Base-by-base conservation (phyloP, 1,140 invertebrate genomes). In the Listronotus oregonensis region DNA sequence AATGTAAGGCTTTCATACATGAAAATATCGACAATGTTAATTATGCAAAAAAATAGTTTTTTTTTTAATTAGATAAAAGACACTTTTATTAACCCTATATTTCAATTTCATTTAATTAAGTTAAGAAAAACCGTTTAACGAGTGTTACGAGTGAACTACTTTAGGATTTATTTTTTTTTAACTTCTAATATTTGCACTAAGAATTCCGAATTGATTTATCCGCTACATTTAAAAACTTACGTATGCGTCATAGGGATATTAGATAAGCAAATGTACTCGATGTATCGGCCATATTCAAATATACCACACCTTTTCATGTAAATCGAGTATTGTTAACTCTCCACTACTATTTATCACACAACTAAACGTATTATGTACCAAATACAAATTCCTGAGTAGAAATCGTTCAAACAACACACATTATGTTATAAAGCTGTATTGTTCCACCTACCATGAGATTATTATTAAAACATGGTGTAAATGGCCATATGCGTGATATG, bases 311-410 rank as follows among this genome's bases (percentile, higher is more conserved):
- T 42, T 43, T 14, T n/a, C 39, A 63, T 63, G 50, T 43, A 63
- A 63, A 63, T 54, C n/a, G 52, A 52, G 43, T 32, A 63, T 54
- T 63, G 60, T 63, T 15, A 31, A 15, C 58, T 55, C 51, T 49
- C 39, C 49, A 54, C 40, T 21, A 18, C 15, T 31, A 52, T 63
- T 55, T 63, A 63, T 63, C 47, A 34, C 50, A 46, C 10, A 63
- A 63, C 50, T 63, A 37, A 54, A 47, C 21, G 21, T 27, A 27
- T 27, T 27, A 27, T 27, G 21, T 27, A 27, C 15, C 21, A 47
- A 11, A 47, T 47, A 11, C 9, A 27, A 63, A 63, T 63, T 63
- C 50, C 60, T 54, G 18, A 63, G 43, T 63, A 40, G 60, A 63
- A 63, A 63, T 63, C 50, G 46, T 31, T 54, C 7, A 54, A 8